Base-by-base conservation (phyloP, 1,140 invertebrate species). In the Charaxes varanes region DNA sequence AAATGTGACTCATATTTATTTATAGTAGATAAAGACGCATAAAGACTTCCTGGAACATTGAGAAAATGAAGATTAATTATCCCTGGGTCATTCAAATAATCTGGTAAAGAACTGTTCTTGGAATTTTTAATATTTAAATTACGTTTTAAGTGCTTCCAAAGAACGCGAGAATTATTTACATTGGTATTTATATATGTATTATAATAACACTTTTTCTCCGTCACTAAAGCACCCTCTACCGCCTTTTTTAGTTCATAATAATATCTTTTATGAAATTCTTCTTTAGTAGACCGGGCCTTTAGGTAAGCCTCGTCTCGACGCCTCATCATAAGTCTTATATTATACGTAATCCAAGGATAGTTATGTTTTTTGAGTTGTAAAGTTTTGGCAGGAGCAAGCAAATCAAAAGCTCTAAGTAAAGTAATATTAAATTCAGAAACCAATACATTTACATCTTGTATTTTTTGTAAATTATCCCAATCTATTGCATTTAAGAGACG, bases 71-170 rank as follows among this genome's bases (percentile, higher is more conserved):
- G n/a, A n/a, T n/a, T n/a, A n/a, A n/a, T n/a, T n/a, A n/a, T n/a
- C n/a, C n/a, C n/a, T n/a, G n/a, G n/a, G n/a, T n/a, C n/a, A n/a
- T n/a, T n/a, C n/a, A n/a, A n/a, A n/a, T n/a, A n/a, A n/a, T n/a
- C n/a, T n/a, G n/a, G n/a, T n/a, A n/a, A n/a, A n/a, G n/a, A n/a
- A n/a, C n/a, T n/a, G n/a, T n/a, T n/a, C n/a, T n/a, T n/a, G n/a
- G n/a, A n/a, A n/a, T n/a, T n/a, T n/a, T n/a, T n/a, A n/a, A n/a
- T n/a, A n/a, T 35, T 14, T 22, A n/a, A n/a, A n/a, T 43, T 18
- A 4, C 18, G 6, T 23, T 43, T 43, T 15, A 43, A n/a, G 11
- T 43, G 15, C 16, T 28, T 34, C 41, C 41, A 43, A 8, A 43
- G 13, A n/a, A 28, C 2, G 1, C 12, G 14, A 1, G 41, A 30